Conservation (phyloP, 2,888 invertebrate species). For the Rotaria sp. region DNA sequence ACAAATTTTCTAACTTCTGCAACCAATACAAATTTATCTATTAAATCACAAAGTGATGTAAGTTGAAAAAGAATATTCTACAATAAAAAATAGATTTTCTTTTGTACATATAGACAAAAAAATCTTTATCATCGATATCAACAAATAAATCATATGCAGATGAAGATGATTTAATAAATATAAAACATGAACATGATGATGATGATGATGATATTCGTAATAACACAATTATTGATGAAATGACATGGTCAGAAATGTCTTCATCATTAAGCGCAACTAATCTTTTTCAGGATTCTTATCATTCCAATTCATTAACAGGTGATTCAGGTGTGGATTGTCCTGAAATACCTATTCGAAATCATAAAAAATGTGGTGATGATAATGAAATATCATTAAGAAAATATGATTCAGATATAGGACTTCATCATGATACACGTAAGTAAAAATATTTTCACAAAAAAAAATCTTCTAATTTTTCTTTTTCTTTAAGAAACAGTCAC, state of each 20-base stretch:
- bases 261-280: background rate
- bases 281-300: background rate
- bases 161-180: background rate
- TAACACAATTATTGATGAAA: background rate
- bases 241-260: constrained; percentile 27
- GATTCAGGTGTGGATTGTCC: background rate
- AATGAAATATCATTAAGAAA: background rate
- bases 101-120: background rate
- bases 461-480: background rate
- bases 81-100: too few species aligned
- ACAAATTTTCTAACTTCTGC: background rate
- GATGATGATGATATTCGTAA: background rate
- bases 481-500: background rate
- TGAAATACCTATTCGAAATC: background rate
- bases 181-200: background rate
- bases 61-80: too few species aligned
- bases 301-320: constrained; percentile 12
- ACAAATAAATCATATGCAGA: background rate
- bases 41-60: background rate
- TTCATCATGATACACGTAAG: background rate
- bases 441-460: background rate
- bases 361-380: background rate
- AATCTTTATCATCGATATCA: background rate
- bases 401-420: background rate
- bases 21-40: background rate